Base-by-base conservation (phyloP, 64 coral and sea anemone species). In the Pachyseris speciosa region DNA sequence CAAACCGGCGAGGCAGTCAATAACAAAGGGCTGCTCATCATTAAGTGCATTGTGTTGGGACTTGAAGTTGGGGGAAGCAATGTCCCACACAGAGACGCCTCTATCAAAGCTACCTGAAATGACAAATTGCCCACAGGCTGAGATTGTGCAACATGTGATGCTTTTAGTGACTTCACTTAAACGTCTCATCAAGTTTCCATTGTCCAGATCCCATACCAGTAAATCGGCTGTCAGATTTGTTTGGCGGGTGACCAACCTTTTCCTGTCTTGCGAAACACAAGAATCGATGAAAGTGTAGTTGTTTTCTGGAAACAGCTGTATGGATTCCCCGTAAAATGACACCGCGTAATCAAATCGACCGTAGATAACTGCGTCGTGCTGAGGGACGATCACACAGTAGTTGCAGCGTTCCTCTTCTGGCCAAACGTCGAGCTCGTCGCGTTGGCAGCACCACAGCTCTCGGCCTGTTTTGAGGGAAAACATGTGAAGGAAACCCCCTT, bases 401-500 rank as follows among this genome's bases (percentile, higher is more conserved):
- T 88, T 87, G 38, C 91, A 88, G 32, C 91, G 53, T 34, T 93
- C 91, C 13, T 93, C 91, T 9, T 93, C 74, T 61, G 84, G 84
- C 91, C 84, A 93, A 27, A 67, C 84, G 0, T 93, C 84, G 20
- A 93, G 63, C 2, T 22, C 63, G 9, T 57, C 20, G 36, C 68
- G n/a, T 28, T 44, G 50, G 29, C 19, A 81, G 7, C 66, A 29
- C 91, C 91, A 93, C 1, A 80, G 52, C 38, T 80, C 74, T 29
- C 57, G 59, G 37, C 91, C 91, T 44, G 73, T 93, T 58, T 93
- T 84, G 16, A 93, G 33, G 42, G 91, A 93, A 85, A 85, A 93
- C 61, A 93, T 45, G 22, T 68, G 52, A 57, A 93, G 22, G 1
- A 88, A 36, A 40, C 91, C 91, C 40, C 84, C 4, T 59, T 84